Evolutionary conservation across 2,888 invertebrate genomes (phyloP).

Genomic region (Biston betularia): DNA sequence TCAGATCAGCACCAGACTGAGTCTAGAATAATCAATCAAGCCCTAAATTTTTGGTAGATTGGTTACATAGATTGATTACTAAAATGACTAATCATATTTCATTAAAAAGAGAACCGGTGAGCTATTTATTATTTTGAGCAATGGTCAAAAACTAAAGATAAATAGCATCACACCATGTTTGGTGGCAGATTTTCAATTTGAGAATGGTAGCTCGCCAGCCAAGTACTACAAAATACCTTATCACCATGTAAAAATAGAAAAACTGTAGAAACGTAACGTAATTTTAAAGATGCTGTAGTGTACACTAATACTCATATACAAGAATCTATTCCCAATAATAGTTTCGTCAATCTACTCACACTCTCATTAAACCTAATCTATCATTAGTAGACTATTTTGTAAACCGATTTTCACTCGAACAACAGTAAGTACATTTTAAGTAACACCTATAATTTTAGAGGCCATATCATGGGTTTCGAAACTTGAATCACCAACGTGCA

Average conservation of each 20-base stretch:
- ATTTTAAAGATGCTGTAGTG: neutral
- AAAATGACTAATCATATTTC: constrained; percentile 11
- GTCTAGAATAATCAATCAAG: constrained; percentile 44
- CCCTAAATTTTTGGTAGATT: constrained; percentile 33
- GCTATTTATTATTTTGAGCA: neutral
- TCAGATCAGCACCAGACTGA: constrained; percentile 35
- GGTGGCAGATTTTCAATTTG: too few relatives aligned
- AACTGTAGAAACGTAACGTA: neutral
- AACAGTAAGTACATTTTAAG: constrained; percentile 40
- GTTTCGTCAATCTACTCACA: constrained; percentile 25
- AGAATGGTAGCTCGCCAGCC: too few relatives aligned
- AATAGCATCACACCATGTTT: too few relatives aligned
- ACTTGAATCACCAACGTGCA: constrained; percentile 47
- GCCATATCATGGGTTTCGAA: constrained; percentile 43
- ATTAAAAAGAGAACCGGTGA: neutral
- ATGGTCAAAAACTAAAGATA: too few relatives aligned
- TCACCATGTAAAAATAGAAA: neutral
- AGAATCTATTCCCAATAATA: constrained; percentile 3
- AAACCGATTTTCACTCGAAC: constrained; percentile 43
- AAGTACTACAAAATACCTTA: too few relatives aligned
- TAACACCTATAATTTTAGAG: constrained; percentile 48
- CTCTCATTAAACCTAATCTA: constrained; percentile 42
- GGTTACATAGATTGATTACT: constrained; percentile 32
- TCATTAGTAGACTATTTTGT: constrained; percentile 39
- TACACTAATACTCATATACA: too few relatives aligned